These are phyloP conservation scores for Leptinotarsa peninsularis DNA, from an alignment of 2,888 invertebrate genomes.

Conservation along the genomic window DNA sequence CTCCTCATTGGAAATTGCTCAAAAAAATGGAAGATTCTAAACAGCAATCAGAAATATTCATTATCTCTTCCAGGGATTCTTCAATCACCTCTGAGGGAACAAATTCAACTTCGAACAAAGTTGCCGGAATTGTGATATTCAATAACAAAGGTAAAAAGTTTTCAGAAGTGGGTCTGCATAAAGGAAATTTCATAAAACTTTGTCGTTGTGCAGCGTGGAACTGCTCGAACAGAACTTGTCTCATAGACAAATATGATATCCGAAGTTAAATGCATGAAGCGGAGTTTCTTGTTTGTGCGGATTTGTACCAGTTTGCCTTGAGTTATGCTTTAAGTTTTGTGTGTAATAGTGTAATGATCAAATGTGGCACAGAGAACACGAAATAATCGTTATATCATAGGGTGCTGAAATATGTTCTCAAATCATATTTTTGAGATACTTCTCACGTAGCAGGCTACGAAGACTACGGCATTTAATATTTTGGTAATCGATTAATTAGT, in stretches of 20 bases:
- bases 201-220: background rate
- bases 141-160: slow-evolving; percentile 19
- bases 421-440: background rate
- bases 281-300: slow-evolving; percentile 10
- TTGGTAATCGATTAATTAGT: too few relatives aligned
- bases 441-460: too few relatives aligned
- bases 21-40: too few relatives aligned
- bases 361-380: background rate
- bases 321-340: slow-evolving; percentile 12
- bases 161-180: background rate
- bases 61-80: background rate
- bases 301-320: slow-evolving; percentile 14
- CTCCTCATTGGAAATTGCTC: too few relatives aligned
- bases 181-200: slow-evolving; percentile 13
- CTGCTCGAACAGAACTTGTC: slow-evolving; percentile 11
- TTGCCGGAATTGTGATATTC: slow-evolving; percentile 1
- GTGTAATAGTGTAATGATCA: background rate
- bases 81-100: background rate
- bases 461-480: too few relatives aligned
- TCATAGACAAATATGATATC: slow-evolving; percentile 20
- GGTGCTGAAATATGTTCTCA: background rate
- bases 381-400: background rate
- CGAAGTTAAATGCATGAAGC: slow-evolving; percentile 16
- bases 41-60: too few relatives aligned
- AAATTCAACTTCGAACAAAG: background rate